These are phyloP conservation scores for Sardinella longiceps DNA, from an alignment of 2,797 vertebrate species.

Conservation along the genomic window DNA sequence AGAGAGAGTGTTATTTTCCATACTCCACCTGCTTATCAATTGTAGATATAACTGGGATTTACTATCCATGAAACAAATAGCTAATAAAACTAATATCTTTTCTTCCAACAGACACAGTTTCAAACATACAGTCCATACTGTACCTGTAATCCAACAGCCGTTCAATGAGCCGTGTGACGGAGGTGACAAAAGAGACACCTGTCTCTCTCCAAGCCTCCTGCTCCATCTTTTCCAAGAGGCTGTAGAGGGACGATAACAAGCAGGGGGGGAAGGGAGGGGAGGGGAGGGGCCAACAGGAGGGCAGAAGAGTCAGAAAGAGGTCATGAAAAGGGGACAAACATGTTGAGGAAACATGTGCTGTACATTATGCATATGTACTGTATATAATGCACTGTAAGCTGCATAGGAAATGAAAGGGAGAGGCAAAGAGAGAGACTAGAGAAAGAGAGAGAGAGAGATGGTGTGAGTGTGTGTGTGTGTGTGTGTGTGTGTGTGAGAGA, in stretches of 20 bases:
- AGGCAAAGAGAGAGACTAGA: neutral
- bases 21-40: neutral
- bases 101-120: too few relatives aligned
- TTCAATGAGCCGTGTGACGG: slow-evolving; percentile 96
- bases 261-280: neutral
- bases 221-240: slow-evolving; percentile 97
- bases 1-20: neutral
- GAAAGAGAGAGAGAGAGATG: neutral
- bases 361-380: neutral
- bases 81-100: too few relatives aligned
- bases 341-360: neutral
- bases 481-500: slow-evolving; percentile 61
- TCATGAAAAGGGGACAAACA: neutral
- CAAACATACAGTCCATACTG: neutral
- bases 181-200: slow-evolving; percentile 95
- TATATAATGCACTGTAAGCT: neutral
- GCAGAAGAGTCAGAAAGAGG: neutral
- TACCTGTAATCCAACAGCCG: slow-evolving; percentile 97
- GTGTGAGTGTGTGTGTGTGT: too few relatives aligned
- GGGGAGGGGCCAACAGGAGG: neutral
- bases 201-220: slow-evolving; percentile 99
- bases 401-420: neutral
- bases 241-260: too few relatives aligned
- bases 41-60: neutral
- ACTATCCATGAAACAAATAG: neutral